Conservation (phyloP, 1,140 invertebrate genomes). For the Limonius californicus region DNA sequence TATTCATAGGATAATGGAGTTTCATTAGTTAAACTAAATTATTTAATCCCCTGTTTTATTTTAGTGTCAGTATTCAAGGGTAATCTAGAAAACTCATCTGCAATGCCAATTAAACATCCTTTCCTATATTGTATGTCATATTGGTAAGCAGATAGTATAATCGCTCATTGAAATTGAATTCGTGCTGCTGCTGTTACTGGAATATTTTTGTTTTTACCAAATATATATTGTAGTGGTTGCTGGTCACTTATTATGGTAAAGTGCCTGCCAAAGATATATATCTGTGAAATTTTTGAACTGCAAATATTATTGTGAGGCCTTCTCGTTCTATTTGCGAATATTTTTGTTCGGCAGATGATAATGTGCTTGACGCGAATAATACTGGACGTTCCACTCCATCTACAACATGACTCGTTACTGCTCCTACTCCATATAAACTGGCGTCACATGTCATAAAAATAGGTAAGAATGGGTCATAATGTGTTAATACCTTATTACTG, state of each 20-base stretch:
- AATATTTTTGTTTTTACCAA: slow-evolving; percentile 9
- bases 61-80: background rate
- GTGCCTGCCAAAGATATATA: slow-evolving; percentile 21
- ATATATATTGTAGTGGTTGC: slow-evolving; percentile 16
- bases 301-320: slow-evolving; percentile 30
- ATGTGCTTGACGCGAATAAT: slow-evolving; percentile 36
- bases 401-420: slow-evolving; percentile 39
- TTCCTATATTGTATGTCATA: slow-evolving; percentile 27
- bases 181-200: background rate
- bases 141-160: slow-evolving; percentile 8
- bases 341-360: slow-evolving; percentile 25
- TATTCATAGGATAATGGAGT: background rate
- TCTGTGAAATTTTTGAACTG: slow-evolving; percentile 27
- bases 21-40: background rate
- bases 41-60: background rate
- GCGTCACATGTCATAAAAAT: slow-evolving; percentile 41
- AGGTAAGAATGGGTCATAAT: slow-evolving; percentile 36
- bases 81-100: slow-evolving; percentile 26
- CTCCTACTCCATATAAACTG: slow-evolving; percentile 41
- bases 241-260: slow-evolving; percentile 26
- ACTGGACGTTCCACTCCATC: slow-evolving; percentile 39
- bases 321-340: slow-evolving; percentile 33
- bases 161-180: background rate
- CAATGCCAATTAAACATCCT: slow-evolving; percentile 13
- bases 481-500: slow-evolving; percentile 32